Conservation (phyloP, 1,140 invertebrate genomes). For the Drosophila eugracilis region DNA sequence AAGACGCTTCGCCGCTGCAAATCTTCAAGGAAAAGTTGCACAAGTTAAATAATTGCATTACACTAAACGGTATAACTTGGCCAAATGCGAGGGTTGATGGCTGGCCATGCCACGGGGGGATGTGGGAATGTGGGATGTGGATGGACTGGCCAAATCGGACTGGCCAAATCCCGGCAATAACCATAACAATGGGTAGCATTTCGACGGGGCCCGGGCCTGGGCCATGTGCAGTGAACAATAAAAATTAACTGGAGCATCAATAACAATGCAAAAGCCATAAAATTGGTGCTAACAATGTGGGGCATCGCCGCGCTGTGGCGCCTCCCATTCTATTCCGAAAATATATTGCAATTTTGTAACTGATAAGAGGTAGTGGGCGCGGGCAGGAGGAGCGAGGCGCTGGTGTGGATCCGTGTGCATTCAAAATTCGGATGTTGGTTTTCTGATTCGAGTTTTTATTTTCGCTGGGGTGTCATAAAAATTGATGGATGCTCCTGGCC, state of each 20-base stretch:
- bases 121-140: not conserved
- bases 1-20: constrained; percentile 5
- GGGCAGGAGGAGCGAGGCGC: not conserved
- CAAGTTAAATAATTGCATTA: constrained; percentile 82
- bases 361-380: constrained; percentile 19
- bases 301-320: constrained; percentile 37
- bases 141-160: not conserved
- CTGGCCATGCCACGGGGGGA: too few relatives aligned
- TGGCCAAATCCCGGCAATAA: constrained; percentile 35
- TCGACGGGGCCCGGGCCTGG: constrained; percentile 8
- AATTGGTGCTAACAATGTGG: constrained; percentile 73
- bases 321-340: constrained; percentile 36
- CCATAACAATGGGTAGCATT: constrained; percentile 39
- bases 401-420: constrained; percentile 37
- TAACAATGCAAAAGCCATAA: constrained; percentile 78
- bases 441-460: constrained; percentile 53
- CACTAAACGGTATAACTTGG: constrained; percentile 61
- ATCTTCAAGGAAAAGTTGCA: constrained; percentile 54
- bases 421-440: constrained; percentile 58
- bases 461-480: constrained; percentile 77
- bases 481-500: constrained; percentile 67
- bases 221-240: constrained; percentile 65
- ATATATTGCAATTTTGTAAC: constrained; percentile 70
- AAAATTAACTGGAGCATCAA: constrained; percentile 76
- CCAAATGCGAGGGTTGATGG: constrained; percentile 15